Percentiles rank a stretch among this genome's conserved stretches.
These are phyloP conservation scores for Ciconia nigra DNA, from an alignment of 2,797 vertebrate species.

Conservation along the genomic window DNA sequence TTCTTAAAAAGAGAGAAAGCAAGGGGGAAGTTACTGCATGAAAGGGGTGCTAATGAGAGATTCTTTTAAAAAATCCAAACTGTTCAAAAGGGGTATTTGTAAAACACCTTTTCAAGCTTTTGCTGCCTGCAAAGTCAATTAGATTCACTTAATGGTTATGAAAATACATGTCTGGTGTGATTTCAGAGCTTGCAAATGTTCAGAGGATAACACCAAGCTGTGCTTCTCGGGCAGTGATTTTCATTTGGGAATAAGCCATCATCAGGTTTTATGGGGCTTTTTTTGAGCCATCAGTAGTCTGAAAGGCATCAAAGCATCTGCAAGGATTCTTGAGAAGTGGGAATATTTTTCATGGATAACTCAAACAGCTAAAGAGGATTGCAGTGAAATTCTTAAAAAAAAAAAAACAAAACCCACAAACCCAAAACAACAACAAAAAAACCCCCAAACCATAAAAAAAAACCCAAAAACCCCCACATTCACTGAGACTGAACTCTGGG, in stretches of 20 bases:
- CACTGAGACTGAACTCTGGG: background rate
- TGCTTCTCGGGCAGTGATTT: background rate
- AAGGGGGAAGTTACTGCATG: background rate
- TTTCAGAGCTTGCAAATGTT: background rate
- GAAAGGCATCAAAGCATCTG: constrained; percentile 34
- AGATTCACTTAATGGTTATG: background rate
- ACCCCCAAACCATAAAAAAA: background rate
- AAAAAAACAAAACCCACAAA: background rate
- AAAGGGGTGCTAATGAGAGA: background rate
- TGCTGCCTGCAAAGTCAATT: constrained; percentile 9
- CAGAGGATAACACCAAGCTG: constrained; percentile 3
- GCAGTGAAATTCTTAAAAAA: background rate
- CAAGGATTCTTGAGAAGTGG: background rate
- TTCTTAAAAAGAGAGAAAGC: background rate
- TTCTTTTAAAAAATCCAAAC: background rate
- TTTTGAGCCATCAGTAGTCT: background rate
- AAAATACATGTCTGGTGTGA: background rate
- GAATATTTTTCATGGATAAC: background rate
- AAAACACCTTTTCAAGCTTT: constrained; percentile 3
- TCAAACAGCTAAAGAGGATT: constrained; percentile 18
- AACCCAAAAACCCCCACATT: background rate
- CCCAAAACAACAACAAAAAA: background rate
- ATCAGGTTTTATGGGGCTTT: background rate
- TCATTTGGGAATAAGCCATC: background rate
- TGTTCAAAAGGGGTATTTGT: background rate